Evolutionary conservation across 2,888 invertebrate species (phyloP).

Genomic region (Microctonus brassicae): DNA sequence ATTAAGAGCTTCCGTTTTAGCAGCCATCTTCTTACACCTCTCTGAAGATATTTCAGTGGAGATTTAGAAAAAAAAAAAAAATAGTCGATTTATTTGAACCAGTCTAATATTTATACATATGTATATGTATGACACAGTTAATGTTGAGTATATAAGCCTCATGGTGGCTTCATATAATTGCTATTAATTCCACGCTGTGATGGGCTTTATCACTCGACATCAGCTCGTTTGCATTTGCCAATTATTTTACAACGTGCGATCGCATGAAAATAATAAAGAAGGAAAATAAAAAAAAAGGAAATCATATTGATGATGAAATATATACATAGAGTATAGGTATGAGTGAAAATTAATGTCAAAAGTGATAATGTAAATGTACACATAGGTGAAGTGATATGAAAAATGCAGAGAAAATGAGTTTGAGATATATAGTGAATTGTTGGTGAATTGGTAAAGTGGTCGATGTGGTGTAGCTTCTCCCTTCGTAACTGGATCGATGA

Average conservation of each 20-base stretch:
- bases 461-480: slow-evolving; percentile 26
- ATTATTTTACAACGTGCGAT: not conserved
- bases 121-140: too few relatives aligned
- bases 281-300: slow-evolving; percentile 26
- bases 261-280: not conserved
- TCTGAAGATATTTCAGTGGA: too few relatives aligned
- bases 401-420: slow-evolving; percentile 1
- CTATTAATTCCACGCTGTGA: not conserved
- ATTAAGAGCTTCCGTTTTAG: too few relatives aligned
- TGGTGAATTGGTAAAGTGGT: slow-evolving; percentile 5
- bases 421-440: not conserved
- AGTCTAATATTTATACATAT: too few relatives aligned
- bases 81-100: too few relatives aligned
- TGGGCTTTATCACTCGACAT: not conserved
- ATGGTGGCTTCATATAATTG: not conserved
- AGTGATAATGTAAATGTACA: not conserved
- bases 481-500: slow-evolving; percentile 62
- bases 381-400: not conserved
- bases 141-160: too few relatives aligned
- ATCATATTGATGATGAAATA: too few relatives aligned
- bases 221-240: slow-evolving; percentile 4
- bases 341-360: not conserved
- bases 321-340: too few relatives aligned
- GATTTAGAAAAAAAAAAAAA: too few relatives aligned
- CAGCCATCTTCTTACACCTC: too few relatives aligned